Conservation (phyloP, 1,140 invertebrate genomes). For the Habropoda laboriosa region DNA sequence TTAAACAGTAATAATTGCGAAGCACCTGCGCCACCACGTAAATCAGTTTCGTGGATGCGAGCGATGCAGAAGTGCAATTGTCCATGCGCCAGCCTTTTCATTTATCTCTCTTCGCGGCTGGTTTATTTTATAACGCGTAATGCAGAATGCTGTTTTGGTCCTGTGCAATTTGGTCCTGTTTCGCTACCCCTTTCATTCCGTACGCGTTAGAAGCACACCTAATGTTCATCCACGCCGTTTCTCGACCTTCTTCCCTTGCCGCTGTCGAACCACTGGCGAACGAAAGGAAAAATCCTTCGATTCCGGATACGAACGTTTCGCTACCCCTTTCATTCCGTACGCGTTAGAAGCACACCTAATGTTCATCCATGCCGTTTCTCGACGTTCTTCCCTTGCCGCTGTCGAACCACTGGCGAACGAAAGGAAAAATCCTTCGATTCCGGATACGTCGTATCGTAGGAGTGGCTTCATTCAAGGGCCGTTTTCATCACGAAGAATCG, state of each 20-base stretch:
- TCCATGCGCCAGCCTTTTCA: slow-evolving; percentile 17
- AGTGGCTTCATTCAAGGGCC: no score
- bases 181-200: neutral
- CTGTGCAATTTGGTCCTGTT: neutral
- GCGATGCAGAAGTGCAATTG: neutral
- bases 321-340: neutral
- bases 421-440: no score
- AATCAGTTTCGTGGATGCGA: slow-evolving; percentile 22
- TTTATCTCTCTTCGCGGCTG: neutral
- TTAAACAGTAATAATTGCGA: slow-evolving; percentile 39
- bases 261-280: no score
- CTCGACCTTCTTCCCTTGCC: neutral
- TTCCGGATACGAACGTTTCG: no score
- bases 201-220: neutral
- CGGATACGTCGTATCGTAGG: no score
- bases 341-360: neutral
- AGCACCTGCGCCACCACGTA: slow-evolving; percentile 36
- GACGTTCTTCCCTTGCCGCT: neutral
- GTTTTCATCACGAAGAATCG: no score
- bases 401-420: no score
- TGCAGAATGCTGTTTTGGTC: neutral
- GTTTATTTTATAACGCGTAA: slow-evolving; percentile 12
- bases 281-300: neutral
- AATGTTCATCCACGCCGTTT: neutral
- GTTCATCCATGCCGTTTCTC: neutral